These are phyloP conservation scores for Calliopsis andreniformis DNA, from an alignment of 1,140 invertebrate species.

Conservation along the genomic window DNA sequence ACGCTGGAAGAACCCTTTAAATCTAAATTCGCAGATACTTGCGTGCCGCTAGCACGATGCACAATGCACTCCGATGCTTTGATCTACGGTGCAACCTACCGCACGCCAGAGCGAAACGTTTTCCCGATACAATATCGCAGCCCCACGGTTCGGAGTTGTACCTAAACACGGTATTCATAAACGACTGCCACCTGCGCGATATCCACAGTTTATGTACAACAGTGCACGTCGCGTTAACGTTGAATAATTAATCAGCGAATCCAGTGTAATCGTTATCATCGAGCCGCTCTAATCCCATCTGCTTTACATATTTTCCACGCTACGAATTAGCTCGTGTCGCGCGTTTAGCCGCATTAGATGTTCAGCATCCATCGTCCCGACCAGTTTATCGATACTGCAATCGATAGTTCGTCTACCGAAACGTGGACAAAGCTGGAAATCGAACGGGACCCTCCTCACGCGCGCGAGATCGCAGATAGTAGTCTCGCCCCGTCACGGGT, in stretches of 20 bases:
- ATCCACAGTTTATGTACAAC: neutral
- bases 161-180: neutral
- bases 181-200: neutral
- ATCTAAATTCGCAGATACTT: too few relatives aligned
- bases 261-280: conserved; percentile 38
- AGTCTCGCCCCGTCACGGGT: neutral
- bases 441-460: neutral
- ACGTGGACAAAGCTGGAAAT: neutral
- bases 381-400: conserved; percentile 34
- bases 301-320: conserved; percentile 30
- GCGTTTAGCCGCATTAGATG: conserved; percentile 24
- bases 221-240: neutral
- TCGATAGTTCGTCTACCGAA: conserved; percentile 1
- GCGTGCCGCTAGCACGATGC: too few relatives aligned
- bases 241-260: conserved; percentile 48
- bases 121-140: too few relatives aligned
- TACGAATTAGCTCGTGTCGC: conserved; percentile 37
- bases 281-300: conserved; percentile 31
- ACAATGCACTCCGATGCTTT: too few relatives aligned
- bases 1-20: too few relatives aligned
- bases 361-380: neutral
- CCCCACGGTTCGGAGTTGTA: neutral
- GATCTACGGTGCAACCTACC: too few relatives aligned
- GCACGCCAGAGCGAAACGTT: too few relatives aligned
- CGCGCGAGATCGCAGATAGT: neutral